Conservation (phyloP, 2,797 vertebrate genomes). For the Vespertilio murinus region DNA sequence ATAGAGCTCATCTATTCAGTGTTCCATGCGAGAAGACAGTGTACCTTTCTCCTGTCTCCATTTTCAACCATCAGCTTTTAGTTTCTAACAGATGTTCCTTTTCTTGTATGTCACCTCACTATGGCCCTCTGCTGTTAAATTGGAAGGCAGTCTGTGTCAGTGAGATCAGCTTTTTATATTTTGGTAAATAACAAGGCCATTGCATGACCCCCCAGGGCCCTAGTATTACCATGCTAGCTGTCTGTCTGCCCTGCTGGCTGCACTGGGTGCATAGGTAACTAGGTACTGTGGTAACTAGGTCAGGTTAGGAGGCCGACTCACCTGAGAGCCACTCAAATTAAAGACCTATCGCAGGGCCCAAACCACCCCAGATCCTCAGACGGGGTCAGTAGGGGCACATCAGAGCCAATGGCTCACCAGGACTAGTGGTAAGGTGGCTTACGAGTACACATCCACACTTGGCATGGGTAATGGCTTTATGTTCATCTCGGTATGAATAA, state of each 20-base stretch:
- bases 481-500: not conserved
- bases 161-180: not conserved
- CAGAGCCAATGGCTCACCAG: not conserved
- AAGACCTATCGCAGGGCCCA: not conserved
- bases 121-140: conserved; percentile 20
- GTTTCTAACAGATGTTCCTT: not conserved
- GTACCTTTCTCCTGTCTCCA: not conserved
- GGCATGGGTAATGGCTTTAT: not conserved
- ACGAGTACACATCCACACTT: not conserved
- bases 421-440: not conserved
- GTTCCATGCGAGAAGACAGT: not conserved
- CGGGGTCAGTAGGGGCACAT: not conserved
- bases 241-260: not conserved
- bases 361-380: not conserved
- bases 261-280: not conserved
- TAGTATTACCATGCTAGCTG: not conserved
- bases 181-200: not conserved
- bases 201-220: not conserved
- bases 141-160: not conserved
- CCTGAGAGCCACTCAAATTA: not conserved
- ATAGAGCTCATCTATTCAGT: not conserved
- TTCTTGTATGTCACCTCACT: not conserved
- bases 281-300: not conserved
- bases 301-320: not conserved
- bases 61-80: not conserved